These are phyloP conservation scores for Poicephalus meyeri DNA, from an alignment of 2,113 vertebrate species.

Conservation along the genomic window DNA sequence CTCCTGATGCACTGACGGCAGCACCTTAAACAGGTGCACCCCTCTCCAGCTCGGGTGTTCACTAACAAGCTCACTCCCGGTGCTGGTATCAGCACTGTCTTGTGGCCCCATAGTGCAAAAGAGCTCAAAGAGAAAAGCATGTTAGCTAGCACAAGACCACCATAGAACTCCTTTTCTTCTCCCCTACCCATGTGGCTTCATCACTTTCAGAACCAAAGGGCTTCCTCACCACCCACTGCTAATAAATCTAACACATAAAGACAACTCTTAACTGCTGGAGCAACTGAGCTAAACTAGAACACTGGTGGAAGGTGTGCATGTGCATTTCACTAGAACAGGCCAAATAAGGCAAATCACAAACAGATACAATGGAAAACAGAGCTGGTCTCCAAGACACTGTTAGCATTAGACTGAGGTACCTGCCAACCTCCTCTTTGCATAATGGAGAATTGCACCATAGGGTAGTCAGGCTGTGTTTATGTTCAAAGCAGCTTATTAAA, in stretches of 20 bases:
- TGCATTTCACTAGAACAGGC: background rate
- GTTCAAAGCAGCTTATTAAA: background rate
- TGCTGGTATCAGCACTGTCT: background rate
- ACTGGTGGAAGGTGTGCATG: background rate
- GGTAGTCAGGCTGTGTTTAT: background rate
- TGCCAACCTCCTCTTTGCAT: background rate
- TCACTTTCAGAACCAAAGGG: background rate
- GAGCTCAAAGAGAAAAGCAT: background rate
- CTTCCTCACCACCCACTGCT: background rate
- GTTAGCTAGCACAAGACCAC: background rate
- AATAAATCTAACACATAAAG: background rate
- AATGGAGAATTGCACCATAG: background rate
- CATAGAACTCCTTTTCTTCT: background rate
- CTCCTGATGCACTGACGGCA: background rate
- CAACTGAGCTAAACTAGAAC: background rate
- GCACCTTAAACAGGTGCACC: background rate
- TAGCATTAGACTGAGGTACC: background rate
- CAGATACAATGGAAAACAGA: background rate
- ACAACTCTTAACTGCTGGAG: background rate
- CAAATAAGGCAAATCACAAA: conserved; percentile 5
- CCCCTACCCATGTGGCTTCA: background rate
- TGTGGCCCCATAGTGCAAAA: background rate
- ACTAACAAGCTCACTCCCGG: background rate
- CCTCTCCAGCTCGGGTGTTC: fast-evolving
- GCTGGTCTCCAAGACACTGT: background rate